Evolutionary conservation across 2,888 invertebrate species (phyloP), one percentile per base, ranked within the genome.

Genomic region (Lacanobia oleracea): DNA sequence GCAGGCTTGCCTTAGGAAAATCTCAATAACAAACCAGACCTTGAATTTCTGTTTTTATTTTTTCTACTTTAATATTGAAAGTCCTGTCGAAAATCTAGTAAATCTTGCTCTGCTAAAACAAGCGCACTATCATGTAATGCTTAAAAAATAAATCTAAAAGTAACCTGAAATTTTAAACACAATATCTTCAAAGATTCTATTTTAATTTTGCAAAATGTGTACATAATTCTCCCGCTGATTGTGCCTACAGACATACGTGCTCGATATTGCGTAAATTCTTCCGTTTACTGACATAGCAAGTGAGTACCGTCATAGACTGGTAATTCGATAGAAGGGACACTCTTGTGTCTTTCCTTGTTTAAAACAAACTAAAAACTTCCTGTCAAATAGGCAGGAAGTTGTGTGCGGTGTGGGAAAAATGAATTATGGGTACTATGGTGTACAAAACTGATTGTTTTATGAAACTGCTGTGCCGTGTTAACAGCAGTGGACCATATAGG

Each of bases 261-360:
- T 62, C 10, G 14, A 45, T 57, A 62, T 62, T 57, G 61, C 72
- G 56, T 56, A 37, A 75, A 75, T 61, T 77, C 61, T 70, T 70
- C 68, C 61, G 37, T 62, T 78, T 57, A 50, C 37, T 56, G 61
- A 57, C 43, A 62, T 12, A 61, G 37, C 37, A 12, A 78, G 56
- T 56, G 43, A 37, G 37, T 43, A 4, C 12, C 9, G 3, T 9
- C 61, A 57, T n/a, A 73, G 69, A 73, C 1, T 21, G 37, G 16
- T 27, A 48, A 40, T 12, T 16, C 6, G 14, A 40, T 12, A 72
- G 72, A 75, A 40, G 4, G 14, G 21, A n/a, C 9, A 50, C 1
- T 50, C n/a, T 9, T 50, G 43, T 43, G 0, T 43, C 43, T 6
- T 43, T 43, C 16, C 14, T 43, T 5, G 14, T 7, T 2, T 14